A percentile compares a stretch with the other conserved stretches of the same genome.
These are phyloP conservation scores for Nymphalis c-album DNA, from an alignment of 2,888 invertebrate genomes.

Conservation along the genomic window DNA sequence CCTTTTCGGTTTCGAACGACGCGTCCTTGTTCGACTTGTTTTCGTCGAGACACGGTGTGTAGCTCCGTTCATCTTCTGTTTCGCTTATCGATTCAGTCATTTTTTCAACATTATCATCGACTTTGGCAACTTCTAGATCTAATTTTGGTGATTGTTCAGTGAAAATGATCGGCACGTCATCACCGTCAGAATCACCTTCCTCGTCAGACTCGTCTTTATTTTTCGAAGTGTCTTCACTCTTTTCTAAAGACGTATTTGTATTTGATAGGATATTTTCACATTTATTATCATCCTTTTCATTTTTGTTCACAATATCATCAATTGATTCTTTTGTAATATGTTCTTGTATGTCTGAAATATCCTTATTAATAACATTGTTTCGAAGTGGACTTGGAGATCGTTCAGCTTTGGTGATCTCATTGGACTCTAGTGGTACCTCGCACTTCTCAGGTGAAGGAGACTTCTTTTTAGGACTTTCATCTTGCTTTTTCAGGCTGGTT, in stretches of 20 bases:
- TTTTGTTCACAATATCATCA: not conserved
- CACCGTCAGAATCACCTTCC: constrained; percentile 26
- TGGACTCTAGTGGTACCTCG: not conserved
- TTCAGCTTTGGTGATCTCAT: not conserved
- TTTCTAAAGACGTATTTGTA: not conserved
- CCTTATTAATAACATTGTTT: not conserved
- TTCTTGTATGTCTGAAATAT: not conserved
- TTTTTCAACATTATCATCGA: constrained; percentile 42
- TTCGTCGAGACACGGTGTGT: constrained; percentile 88
- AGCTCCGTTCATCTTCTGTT: constrained; percentile 84
- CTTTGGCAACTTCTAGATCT: constrained; percentile 51
- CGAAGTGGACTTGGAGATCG: not conserved
- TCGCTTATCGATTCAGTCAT: constrained; percentile 85
- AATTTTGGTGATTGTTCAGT: constrained; percentile 47
- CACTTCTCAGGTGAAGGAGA: constrained; percentile 1
- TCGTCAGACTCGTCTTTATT: constrained; percentile 29
- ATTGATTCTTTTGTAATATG: not conserved
- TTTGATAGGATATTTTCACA: constrained; percentile 2
- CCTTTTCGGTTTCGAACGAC: constrained; percentile 62
- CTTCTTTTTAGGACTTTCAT: not conserved
- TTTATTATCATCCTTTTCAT: constrained; percentile 4
- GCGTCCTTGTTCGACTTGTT: constrained; percentile 71
- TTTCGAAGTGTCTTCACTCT: not conserved
- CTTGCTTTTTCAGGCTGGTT: not conserved
- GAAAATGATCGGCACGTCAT: constrained; percentile 27